These are phyloP conservation scores for Centruroides sculpturatus DNA, from an alignment of 1,140 invertebrate genomes.

Conservation along the genomic window DNA sequence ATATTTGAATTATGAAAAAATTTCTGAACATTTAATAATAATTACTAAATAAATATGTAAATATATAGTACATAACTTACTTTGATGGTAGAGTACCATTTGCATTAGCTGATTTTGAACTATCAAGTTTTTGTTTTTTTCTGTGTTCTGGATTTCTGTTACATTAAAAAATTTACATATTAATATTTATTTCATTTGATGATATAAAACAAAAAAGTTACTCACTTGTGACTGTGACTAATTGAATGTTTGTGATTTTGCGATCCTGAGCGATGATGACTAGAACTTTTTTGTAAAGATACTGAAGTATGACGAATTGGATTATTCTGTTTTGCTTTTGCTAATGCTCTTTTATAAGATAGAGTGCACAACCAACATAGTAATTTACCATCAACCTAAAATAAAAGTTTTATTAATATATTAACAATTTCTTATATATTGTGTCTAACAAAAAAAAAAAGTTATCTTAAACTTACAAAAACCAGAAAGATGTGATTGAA, in stretches of 20 bases:
- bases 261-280: not conserved
- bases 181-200: not conserved
- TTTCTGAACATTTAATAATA: too few species aligned
- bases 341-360: constrained; percentile 78
- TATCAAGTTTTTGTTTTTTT: constrained; percentile 10
- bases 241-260: constrained; percentile 11
- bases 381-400: constrained; percentile 78
- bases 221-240: constrained; percentile 5
- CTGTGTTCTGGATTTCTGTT: not conserved
- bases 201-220: not conserved
- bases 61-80: not conserved
- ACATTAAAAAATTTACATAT: not conserved
- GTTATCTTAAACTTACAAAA: too few species aligned
- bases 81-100: constrained; percentile 21
- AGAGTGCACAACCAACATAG: constrained; percentile 92
- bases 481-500: too few species aligned
- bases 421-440: too few species aligned
- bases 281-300: constrained; percentile 4
- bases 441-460: too few species aligned
- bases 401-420: not conserved
- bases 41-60: not conserved
- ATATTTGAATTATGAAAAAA: not conserved
- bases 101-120: constrained; percentile 12
- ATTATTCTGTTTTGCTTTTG: constrained; percentile 76
- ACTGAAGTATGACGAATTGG: constrained; percentile 44